A percentile compares a stretch with the other conserved stretches of the same genome.
Conservation (phyloP, 2,113 vertebrate genomes). For the Neodon shergylaensis region DNA sequence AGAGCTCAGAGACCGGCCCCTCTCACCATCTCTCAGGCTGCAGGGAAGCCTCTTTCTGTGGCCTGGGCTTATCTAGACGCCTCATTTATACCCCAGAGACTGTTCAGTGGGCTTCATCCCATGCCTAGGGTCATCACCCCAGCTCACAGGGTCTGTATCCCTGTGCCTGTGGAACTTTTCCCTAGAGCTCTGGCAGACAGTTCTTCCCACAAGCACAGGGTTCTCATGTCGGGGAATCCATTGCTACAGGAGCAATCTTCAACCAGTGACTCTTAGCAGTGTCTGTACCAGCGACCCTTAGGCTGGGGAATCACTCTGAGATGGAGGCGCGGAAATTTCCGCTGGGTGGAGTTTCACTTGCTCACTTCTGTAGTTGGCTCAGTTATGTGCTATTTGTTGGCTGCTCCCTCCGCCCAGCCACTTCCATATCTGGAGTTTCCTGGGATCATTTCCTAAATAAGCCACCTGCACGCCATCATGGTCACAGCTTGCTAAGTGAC, state of each 20-base stretch:
- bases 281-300: too few relatives aligned
- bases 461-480: background rate
- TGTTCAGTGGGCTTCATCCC: background rate
- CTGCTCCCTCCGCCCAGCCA: background rate
- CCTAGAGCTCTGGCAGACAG: background rate
- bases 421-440: background rate
- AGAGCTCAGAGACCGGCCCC: background rate
- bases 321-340: rapidly evolving
- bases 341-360: rapidly evolving
- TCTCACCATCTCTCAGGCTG: background rate
- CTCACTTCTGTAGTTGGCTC: background rate
- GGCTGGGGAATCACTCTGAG: too few relatives aligned
- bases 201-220: background rate
- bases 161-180: background rate
- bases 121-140: background rate
- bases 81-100: background rate
- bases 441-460: background rate
- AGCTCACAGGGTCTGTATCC: background rate
- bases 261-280: background rate
- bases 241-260: background rate
- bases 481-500: background rate
- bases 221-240: background rate
- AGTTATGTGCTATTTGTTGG: background rate
- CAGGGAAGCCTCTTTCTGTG: background rate
- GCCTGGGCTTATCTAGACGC: background rate